Evolutionary conservation across 2,113 vertebrate genomes (phyloP).

Genomic region (Pelecanus crispus): DNA sequence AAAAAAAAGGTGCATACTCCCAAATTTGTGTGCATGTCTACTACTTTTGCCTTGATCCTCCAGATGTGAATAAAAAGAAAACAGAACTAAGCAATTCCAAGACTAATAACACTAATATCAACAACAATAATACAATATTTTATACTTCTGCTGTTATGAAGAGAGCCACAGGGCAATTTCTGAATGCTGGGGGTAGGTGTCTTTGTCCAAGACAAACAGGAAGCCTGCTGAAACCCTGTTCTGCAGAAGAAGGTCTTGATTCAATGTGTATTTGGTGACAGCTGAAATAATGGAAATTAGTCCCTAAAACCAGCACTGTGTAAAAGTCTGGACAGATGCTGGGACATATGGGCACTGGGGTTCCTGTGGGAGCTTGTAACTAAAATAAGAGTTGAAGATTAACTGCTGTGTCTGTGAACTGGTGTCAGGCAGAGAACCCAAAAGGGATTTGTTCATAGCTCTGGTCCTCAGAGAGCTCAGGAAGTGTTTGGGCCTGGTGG

Average conservation of each 20-base stretch:
- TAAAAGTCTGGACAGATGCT: background rate
- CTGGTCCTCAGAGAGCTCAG: background rate
- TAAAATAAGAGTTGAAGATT: background rate
- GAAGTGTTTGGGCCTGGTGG: background rate
- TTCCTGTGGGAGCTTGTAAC: background rate
- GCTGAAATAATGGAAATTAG: background rate
- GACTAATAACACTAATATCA: background rate
- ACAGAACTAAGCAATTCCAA: background rate
- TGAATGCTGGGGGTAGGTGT: accelerated
- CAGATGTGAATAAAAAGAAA: background rate
- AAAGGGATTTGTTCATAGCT: background rate
- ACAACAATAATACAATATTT: background rate
- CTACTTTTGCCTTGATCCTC: background rate
- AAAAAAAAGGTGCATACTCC: background rate
- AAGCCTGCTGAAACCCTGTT: background rate
- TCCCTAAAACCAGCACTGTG: background rate
- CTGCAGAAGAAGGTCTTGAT: background rate
- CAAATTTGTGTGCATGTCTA: background rate
- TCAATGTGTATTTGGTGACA: background rate
- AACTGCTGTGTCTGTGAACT: background rate
- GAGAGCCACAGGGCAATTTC: background rate
- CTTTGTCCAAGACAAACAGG: background rate
- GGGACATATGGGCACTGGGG: background rate
- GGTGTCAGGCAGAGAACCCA: background rate
- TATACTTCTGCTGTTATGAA: background rate